phyloP scores from a whole-genome alignment of 2,797 vertebrate species.

The Scolopax rusticola region DNA sequence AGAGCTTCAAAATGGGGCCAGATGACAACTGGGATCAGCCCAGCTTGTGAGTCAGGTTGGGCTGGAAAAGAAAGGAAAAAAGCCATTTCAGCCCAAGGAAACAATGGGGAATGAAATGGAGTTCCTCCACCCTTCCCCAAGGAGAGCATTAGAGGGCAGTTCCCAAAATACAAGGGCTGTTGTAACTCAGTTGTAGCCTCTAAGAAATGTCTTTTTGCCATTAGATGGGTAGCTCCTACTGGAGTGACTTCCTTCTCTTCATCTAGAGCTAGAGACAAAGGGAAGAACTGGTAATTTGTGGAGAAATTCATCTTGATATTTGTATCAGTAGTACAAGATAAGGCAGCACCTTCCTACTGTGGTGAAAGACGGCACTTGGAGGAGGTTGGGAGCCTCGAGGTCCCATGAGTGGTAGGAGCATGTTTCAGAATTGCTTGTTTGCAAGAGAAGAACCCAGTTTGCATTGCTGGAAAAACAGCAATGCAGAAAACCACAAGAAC shows the following conservation, averaged over 20 bases:
- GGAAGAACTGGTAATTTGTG: neutral
- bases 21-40: neutral
- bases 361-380: neutral
- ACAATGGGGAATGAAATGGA: neutral
- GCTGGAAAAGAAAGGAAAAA: neutral
- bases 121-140: neutral
- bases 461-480: neutral
- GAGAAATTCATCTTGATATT: neutral
- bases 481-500: constrained; percentile 24
- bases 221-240: neutral
- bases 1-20: neutral
- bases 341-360: neutral
- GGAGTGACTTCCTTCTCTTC: neutral
- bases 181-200: neutral
- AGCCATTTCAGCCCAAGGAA: neutral
- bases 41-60: neutral
- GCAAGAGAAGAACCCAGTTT: neutral
- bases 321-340: neutral
- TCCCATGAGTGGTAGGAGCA: neutral
- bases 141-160: neutral
- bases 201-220: neutral
- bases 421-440: neutral
- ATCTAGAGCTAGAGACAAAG: neutral
- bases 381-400: neutral
- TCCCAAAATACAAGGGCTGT: neutral